phyloP scores from a whole-genome alignment of 2,888 invertebrate genomes.

The Cheilosia pagana region DNA sequence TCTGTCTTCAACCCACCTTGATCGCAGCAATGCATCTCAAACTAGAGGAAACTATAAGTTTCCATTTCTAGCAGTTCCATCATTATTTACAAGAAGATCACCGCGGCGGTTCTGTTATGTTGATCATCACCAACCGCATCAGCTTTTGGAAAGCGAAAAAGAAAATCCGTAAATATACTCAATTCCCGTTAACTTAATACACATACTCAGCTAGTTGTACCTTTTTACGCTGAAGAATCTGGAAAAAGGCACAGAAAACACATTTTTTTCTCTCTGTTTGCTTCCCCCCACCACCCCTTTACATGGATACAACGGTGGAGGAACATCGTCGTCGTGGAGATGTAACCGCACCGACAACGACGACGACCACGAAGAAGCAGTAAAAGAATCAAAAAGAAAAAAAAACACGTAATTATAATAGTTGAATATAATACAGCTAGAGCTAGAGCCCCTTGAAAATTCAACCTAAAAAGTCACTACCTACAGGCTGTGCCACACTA shows the following conservation, averaged over 20 bases:
- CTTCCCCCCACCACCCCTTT: not conserved
- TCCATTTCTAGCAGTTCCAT: conserved; percentile 47
- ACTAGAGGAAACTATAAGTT: conserved; percentile 41
- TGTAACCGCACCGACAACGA: conserved; percentile 53
- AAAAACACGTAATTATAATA: conserved; percentile 61
- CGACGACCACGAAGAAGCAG: conserved; percentile 26
- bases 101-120: not conserved
- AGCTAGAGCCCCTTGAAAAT: conserved; percentile 69
- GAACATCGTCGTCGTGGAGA: conserved; percentile 41
- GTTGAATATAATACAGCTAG: conserved; percentile 53
- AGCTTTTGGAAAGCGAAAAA: conserved; percentile 71
- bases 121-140: conserved; percentile 35
- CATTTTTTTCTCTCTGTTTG: conserved; percentile 32
- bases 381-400: not conserved
- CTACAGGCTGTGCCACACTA: conserved; percentile 45
- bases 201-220: conserved; percentile 21
- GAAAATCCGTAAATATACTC: conserved; percentile 66
- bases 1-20: conserved; percentile 2
- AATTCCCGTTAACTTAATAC: conserved; percentile 70
- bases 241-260: conserved; percentile 64
- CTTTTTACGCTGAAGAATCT: conserved; percentile 54
- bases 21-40: conserved; percentile 30
- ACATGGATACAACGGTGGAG: conserved; percentile 31
- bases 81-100: conserved; percentile 35
- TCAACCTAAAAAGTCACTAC: conserved; percentile 61